These are phyloP conservation scores for Pinna nobilis DNA, from an alignment of 1,140 invertebrate species.

Conservation along the genomic window DNA sequence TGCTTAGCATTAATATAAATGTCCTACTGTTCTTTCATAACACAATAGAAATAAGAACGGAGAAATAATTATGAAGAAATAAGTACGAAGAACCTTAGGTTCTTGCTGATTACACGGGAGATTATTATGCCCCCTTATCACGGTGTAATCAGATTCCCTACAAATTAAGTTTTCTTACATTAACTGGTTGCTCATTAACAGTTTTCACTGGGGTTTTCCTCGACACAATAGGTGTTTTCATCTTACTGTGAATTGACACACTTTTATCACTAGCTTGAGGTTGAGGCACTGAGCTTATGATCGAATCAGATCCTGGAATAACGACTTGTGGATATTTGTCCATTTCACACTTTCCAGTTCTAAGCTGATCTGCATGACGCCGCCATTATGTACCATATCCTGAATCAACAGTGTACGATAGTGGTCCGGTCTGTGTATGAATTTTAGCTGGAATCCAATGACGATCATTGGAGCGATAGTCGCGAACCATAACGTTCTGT, in stretches of 20 bases:
- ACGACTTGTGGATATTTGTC: background rate
- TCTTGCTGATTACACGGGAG: conserved; percentile 3
- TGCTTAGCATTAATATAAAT: too few species aligned
- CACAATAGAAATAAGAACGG: too few species aligned
- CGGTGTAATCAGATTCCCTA: conserved; percentile 7
- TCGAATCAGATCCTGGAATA: background rate
- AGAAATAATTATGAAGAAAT: too few species aligned
- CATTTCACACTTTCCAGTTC: background rate
- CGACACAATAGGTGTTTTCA: background rate
- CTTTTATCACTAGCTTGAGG: background rate
- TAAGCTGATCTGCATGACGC: conserved; percentile 21
- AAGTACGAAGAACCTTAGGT: background rate
- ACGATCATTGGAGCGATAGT: background rate
- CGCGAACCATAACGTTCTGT: background rate
- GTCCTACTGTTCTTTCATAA: too few species aligned
- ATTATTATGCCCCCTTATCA: conserved; percentile 8
- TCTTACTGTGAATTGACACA: background rate
- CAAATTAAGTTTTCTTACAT: background rate
- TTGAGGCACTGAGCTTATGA: background rate
- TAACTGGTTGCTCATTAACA: background rate
- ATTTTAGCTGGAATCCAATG: background rate
- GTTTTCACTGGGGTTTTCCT: background rate
- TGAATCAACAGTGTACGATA: conserved; percentile 11
- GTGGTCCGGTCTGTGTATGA: background rate
- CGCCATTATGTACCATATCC: conserved; percentile 5